phyloP scores from a whole-genome alignment of 2,797 vertebrate genomes.

The Zenarchopterus dispar region DNA sequence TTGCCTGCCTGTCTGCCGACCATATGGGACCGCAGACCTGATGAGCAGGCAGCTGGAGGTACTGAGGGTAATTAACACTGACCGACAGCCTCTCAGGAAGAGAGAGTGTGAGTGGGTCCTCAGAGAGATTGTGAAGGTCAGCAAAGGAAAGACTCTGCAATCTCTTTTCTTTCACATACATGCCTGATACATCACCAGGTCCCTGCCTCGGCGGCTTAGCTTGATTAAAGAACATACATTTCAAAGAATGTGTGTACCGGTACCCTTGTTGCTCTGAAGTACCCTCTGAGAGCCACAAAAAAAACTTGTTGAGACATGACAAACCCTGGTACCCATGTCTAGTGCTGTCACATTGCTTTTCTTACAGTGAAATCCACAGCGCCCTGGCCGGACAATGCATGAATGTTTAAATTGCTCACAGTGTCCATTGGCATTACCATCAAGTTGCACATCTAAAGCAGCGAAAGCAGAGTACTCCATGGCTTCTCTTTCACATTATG shows the following conservation, averaged over 20 bases:
- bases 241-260: slow-evolving; percentile 20
- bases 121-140: slow-evolving; percentile 76
- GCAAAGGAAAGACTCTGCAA: slow-evolving; percentile 50
- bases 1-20: slow-evolving; percentile 64
- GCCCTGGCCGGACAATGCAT: slow-evolving; percentile 86
- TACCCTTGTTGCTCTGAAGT: slow-evolving; percentile 27
- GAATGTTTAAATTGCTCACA: slow-evolving; percentile 90
- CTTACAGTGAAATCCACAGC: slow-evolving; percentile 80
- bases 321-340: slow-evolving; percentile 72
- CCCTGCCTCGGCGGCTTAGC: slow-evolving; percentile 27
- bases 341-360: slow-evolving; percentile 88
- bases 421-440: slow-evolving; percentile 87
- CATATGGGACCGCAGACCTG: slow-evolving; percentile 75
- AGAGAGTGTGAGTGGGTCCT: slow-evolving; percentile 71
- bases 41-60: slow-evolving; percentile 76
- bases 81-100: slow-evolving; percentile 70
- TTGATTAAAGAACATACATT: slow-evolving; percentile 47
- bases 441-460: slow-evolving; percentile 83
- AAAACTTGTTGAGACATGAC: slow-evolving; percentile 71
- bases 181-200: slow-evolving; percentile 36
- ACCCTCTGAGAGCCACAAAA: slow-evolving; percentile 40
- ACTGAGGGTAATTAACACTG: slow-evolving; percentile 77
- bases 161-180: slow-evolving; percentile 18
- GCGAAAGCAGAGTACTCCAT: slow-evolving; percentile 61
- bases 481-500: slow-evolving; percentile 70